Evolutionary conservation across 2,797 vertebrate genomes (phyloP), one percentile per base, ranked within the genome.

Genomic region (Novumbra hubbsi): DNA sequence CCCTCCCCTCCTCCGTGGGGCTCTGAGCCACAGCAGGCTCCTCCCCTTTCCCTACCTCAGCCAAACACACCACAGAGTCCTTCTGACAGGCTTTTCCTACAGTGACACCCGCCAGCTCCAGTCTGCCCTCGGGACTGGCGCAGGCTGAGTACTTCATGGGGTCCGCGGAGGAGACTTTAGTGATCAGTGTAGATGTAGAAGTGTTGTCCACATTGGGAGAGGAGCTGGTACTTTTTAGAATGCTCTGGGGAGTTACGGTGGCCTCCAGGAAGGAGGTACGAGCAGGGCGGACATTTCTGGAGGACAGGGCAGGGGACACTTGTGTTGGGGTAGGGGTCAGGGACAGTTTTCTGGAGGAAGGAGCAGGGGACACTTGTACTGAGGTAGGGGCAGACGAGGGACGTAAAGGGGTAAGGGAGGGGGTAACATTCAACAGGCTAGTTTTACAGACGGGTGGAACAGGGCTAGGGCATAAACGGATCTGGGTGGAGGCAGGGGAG

Each of bases 81-180:
- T 81, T 84, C 71, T 80, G 84, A 67, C 81, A 78, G 68, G 84
- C 83, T 73, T 84, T 84, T 52, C 88, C 49, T 1, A 86, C 76
- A 24, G 76, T 75, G 28, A 82, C 65, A 0, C 70, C 77, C 17
- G 76, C 80, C 34, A 78, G 21, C 77, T 60, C 81, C 34, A 77
- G 21, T 75, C 60, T 84, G 71, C 60, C 49, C 0, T 69, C 78
- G 49, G 38, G 14, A 9, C 71, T 77, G 9, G 41, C 41, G 41
- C 41, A 11, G 12, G 41, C 41, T 45, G 41, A 45, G 11, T 45
- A 45, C 14, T 45, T 45, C 41, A 45, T 45, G 41, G 41, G 41
- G 41, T 45, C 41, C 41, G 5, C 14, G 12, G 12, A 14, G 41
- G 41, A 12, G 12, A 45, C 6, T 28, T 65, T 65, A 16, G n/a